Evolutionary conservation across 2,888 invertebrate species (phyloP).

Genomic region (Vanessa cardui): DNA sequence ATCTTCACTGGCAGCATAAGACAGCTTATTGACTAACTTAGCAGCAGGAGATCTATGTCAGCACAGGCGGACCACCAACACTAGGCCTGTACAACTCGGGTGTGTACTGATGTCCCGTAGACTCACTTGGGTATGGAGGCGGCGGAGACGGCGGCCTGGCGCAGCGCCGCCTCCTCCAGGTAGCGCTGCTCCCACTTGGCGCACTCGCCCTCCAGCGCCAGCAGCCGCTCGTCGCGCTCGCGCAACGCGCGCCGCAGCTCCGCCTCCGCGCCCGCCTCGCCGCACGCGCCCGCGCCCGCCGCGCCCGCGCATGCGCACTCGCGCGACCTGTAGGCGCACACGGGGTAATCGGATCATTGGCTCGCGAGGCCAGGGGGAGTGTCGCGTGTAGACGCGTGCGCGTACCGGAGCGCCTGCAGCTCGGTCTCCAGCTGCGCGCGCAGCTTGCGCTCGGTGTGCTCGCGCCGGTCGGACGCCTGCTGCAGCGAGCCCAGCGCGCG

Average conservation of each 20-base stretch:
- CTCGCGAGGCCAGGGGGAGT: too few species aligned
- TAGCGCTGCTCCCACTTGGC: constrained; percentile 94
- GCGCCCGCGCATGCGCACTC: constrained; percentile 43
- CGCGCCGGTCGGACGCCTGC: constrained; percentile 91
- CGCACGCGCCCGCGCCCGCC: constrained; percentile 58
- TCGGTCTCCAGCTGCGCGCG: constrained; percentile 93
- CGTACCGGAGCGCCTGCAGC: constrained; percentile 85
- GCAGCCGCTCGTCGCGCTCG: constrained; percentile 73
- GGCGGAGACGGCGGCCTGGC: constrained; percentile 92
- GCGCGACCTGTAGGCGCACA: constrained; percentile 34
- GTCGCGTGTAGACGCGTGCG: constrained; percentile 13
- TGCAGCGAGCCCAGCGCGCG: constrained; percentile 91
- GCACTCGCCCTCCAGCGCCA: constrained; percentile 89
- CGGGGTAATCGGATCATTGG: too few species aligned
- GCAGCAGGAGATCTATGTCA: too few species aligned
- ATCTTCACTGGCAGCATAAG: too few species aligned
- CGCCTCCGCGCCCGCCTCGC: constrained; percentile 65
- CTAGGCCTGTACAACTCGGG: too few species aligned
- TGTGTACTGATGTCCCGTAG: too few species aligned
- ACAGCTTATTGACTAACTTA: background rate
- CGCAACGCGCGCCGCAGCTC: constrained; percentile 78
- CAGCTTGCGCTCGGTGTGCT: constrained; percentile 92
- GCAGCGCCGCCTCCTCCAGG: constrained; percentile 89
- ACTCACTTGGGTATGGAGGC: constrained; percentile 87
- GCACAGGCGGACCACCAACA: too few species aligned